Evolutionary conservation across 2,888 invertebrate genomes (phyloP), one percentile per base, ranked within the genome.

Genomic region (Boloria selene): DNA sequence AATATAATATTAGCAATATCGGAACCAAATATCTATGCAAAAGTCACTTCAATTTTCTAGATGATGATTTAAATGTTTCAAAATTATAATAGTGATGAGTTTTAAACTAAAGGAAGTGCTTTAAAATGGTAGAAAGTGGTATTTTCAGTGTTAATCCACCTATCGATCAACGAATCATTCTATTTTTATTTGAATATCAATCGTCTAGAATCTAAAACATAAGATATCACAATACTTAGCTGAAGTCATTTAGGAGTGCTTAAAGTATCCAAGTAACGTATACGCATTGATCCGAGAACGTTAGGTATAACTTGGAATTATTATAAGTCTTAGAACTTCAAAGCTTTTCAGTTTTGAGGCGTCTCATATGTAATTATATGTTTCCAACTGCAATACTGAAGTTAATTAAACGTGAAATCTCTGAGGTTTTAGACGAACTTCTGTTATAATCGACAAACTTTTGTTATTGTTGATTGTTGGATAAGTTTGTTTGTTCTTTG

Each of bases 321-420:
- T 67, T 61, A 64, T 68, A 61, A 64, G 52, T 68, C 64, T 61
- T 58, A 58, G 58, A 42, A 61, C 56, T 68, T 52, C 55, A 38
- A 44, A 64, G 61, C 64, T 68, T 68, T 64, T 64, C 53, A 52
- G 68, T 64, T 38, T 64, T 64, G 22, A 56, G n/a, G 44, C 44
- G 45, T 56, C 45, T 50, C 50, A 59, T 59, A 38, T 59, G 59
- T 59, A 59, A 59, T 47, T 59, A 59, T 38, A 31, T 59, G 50
- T 59, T 49, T 31, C 14, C 14, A 66, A 67, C 58, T 67, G 62
- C 49, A 62, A 67, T 59, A 50, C 64, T 52, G 61, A 61, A 66
- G 55, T 64, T 61, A 67, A 67, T 67, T 64, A 67, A 67, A 64
- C 64, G 60, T 56, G 61, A 67, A 67, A 67, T 61, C 64, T 64